These are phyloP conservation scores for Muscidifurax raptorellus DNA, from an alignment of 1,140 invertebrate genomes.

Conservation along the genomic window DNA sequence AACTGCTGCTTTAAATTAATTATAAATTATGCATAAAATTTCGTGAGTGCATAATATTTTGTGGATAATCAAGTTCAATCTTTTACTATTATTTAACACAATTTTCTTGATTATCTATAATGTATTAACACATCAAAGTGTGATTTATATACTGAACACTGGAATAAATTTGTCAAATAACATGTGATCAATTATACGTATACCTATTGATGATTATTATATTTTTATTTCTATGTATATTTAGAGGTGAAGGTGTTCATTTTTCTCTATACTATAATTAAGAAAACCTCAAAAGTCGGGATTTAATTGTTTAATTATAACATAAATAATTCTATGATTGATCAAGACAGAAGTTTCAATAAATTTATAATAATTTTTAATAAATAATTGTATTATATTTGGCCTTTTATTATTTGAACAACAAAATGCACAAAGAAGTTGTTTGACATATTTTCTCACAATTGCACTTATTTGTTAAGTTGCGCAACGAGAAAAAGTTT, in stretches of 20 bases:
- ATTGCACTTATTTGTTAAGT: background rate
- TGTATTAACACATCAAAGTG: too few species aligned
- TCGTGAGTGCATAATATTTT: background rate
- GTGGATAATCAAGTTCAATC: background rate
- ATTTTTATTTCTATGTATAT: background rate
- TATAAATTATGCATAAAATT: background rate
- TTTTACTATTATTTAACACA: background rate
- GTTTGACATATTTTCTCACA: background rate
- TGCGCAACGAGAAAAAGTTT: background rate
- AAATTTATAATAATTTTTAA: background rate
- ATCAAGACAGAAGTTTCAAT: background rate
- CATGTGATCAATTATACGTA: too few species aligned
- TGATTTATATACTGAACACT: too few species aligned
- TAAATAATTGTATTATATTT: background rate
- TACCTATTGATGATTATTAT: too few species aligned
- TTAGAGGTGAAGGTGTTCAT: background rate
- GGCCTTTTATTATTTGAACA: background rate
- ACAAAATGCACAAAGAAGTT: background rate
- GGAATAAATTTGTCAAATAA: too few species aligned
- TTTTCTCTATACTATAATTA: conserved; percentile 13
- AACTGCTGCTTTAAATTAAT: background rate
- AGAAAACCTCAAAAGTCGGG: background rate
- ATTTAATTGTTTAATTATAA: background rate
- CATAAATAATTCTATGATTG: too few species aligned
- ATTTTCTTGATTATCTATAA: too few species aligned